Evolutionary conservation across 2,888 invertebrate genomes (phyloP), one percentile per base, ranked within the genome.

Genomic region (Patella ulyssiponensis): DNA sequence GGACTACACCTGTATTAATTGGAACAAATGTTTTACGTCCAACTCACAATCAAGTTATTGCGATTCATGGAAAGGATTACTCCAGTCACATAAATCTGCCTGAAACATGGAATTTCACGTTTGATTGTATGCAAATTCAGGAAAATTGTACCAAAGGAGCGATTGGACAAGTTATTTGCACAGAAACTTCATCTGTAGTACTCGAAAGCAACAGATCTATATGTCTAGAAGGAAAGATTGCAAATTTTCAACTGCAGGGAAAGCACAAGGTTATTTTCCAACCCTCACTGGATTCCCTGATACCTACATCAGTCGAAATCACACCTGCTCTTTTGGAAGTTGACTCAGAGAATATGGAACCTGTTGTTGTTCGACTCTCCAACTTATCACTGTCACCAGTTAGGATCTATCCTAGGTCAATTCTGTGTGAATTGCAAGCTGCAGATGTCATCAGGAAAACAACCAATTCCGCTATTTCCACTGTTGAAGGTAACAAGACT

Each of bases 321-420:
- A 58, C 58, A 58, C 58, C 58, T 58, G 58, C 20, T 5, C 17
- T 58, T n/a, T 58, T 58, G 58, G 58, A 58, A 58, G 58, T 58
- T 5, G 58, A 58, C 58, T 58, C 58, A n/a, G 58, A 58, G 20
- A 58, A 7, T 14, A n/a, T 58, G 5, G 15, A 58, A 7, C 9
- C 58, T 15, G 9, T 58, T 17, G 17, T 58, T 5, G 58, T 58
- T 15, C 58, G 17, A 5, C 12, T 58, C 5, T n/a, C 12, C 7
- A 58, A 58, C 58, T 58, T 58, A 12, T 12, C 58, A 12, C 20
- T 14, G 9, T 12, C 9, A 5, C 58, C 58, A 15, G 58, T 58
- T 20, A 58, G 58, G 17, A 58, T 58, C 58, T 58, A n/a, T 20
- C 58, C 58, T n/a, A 17, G 20, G 17, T 15, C 15, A 15, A 20